Conservation (phyloP, 2,888 invertebrate species). For the Trachelus tabidus region DNA sequence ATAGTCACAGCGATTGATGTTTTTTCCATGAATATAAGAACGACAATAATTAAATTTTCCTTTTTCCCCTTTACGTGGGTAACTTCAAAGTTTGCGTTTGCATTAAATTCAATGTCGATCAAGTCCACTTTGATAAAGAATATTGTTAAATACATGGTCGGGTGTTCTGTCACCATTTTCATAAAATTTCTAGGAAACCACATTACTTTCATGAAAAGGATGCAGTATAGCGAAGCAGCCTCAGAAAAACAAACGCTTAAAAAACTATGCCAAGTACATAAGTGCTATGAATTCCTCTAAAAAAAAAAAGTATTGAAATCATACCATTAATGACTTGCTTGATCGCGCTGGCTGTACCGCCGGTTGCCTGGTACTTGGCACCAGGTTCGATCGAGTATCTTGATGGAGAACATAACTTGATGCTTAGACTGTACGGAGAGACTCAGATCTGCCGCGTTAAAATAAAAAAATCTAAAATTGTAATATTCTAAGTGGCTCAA, state of each 20-base stretch:
- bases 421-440: neutral
- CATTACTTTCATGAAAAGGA: neutral
- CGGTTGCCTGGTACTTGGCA: too few species aligned
- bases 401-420: neutral
- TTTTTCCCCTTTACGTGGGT: neutral
- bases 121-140: neutral
- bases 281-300: too few species aligned
- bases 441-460: neutral
- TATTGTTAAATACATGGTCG: too few species aligned
- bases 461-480: neutral
- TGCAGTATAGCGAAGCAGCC: neutral
- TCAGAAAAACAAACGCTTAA: too few species aligned
- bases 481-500: neutral
- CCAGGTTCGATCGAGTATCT: too few species aligned
- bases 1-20: neutral
- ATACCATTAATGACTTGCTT: too few species aligned
- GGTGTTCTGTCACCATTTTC: neutral
- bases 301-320: too few species aligned
- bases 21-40: neutral
- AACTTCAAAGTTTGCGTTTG: neutral
- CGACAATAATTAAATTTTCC: neutral
- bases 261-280: too few species aligned
- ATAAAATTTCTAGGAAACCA: too few species aligned
- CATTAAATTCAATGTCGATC: neutral
- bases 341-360: too few species aligned